Conservation (phyloP, 2,113 vertebrate species). For the Gymnorhina tibicen region DNA sequence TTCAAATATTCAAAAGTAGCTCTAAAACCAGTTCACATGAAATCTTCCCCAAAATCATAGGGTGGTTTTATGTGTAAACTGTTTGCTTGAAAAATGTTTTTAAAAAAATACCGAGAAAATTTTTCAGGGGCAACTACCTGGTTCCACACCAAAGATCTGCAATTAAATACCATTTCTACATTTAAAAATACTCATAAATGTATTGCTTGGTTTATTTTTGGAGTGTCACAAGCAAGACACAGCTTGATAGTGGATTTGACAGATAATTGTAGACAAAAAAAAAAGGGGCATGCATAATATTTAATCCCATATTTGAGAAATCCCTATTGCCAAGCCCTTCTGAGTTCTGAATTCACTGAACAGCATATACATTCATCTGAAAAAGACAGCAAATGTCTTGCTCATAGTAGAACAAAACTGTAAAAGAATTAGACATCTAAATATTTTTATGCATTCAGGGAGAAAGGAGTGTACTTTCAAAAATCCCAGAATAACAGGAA, state of each 20-base stretch:
- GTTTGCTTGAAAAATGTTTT: neutral
- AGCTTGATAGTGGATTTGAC: neutral
- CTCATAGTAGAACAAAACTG: neutral
- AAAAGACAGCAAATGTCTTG: neutral
- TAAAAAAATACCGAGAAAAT: neutral
- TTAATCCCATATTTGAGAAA: neutral
- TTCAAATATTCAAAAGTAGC: neutral
- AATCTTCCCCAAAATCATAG: neutral
- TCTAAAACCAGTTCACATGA: neutral
- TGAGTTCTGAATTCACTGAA: neutral
- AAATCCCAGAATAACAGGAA: neutral
- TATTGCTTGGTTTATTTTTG: neutral
- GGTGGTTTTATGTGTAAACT: neutral
- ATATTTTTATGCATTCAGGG: neutral
- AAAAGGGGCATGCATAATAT: neutral
- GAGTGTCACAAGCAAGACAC: neutral
- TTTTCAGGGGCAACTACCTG: neutral
- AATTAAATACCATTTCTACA: neutral
- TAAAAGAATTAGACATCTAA: neutral
- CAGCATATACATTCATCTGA: neutral
- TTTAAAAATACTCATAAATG: neutral
- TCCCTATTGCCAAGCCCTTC: neutral
- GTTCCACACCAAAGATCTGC: neutral
- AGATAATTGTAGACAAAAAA: neutral
- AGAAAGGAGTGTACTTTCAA: neutral